Evolutionary conservation across 2,113 vertebrate genomes (phyloP).

Genomic region (Verasper variegatus): DNA sequence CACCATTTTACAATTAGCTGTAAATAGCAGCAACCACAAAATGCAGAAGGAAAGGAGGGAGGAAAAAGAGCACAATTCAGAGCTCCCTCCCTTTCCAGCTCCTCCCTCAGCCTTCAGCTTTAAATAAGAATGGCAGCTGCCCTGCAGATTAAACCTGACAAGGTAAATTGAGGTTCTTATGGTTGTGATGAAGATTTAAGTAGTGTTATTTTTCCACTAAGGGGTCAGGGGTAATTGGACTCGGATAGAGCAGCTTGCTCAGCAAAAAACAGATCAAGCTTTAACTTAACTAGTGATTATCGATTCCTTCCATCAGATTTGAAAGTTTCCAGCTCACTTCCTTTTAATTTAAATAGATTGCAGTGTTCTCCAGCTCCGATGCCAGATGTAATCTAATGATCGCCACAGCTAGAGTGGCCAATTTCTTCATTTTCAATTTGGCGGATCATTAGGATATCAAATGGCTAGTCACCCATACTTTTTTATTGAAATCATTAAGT

Average conservation of each 20-base stretch:
- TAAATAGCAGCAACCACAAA: too few species aligned
- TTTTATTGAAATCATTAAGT: slow-evolving; percentile 27
- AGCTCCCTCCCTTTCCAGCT: not conserved
- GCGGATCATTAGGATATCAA: slow-evolving; percentile 21
- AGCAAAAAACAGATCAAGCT: slow-evolving; percentile 5
- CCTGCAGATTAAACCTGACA: slow-evolving; percentile 13
- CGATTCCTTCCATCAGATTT: slow-evolving; percentile 7
- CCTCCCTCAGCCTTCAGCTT: not conserved
- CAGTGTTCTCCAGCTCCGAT: slow-evolving; percentile 2
- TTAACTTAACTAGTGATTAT: slow-evolving; percentile 10
- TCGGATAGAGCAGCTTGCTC: not conserved
- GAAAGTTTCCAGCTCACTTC: not conserved
- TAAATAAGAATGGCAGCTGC: slow-evolving; percentile 41
- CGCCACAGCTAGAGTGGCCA: not conserved
- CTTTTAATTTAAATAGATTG: slow-evolving; percentile 29
- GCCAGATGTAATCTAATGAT: slow-evolving; percentile 41
- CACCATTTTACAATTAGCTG: too few species aligned
- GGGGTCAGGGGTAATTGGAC: not conserved
- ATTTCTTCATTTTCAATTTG: slow-evolving; percentile 49
- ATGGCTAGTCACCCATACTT: slow-evolving; percentile 7
- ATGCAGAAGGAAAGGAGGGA: not conserved
- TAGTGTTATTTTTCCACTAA: not conserved
- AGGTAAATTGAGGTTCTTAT: slow-evolving; percentile 12
- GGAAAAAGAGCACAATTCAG: not conserved
- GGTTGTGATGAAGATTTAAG: slow-evolving; percentile 3